Conservation (phyloP, 2,113 vertebrate species). For the Alaudala cheleensis region DNA sequence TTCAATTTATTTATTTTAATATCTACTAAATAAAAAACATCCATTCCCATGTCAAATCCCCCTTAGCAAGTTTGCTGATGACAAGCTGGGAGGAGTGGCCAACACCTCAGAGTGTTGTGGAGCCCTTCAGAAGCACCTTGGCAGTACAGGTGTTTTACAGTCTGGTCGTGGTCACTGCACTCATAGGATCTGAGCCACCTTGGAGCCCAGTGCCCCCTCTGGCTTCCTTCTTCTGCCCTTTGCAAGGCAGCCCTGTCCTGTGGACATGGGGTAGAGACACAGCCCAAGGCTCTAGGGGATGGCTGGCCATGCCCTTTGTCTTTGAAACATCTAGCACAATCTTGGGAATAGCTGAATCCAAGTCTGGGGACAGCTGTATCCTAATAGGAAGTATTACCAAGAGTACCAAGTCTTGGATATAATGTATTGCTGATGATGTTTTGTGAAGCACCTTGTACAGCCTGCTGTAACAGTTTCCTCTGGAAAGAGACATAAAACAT, state of each 20-base stretch:
- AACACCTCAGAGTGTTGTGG: background rate
- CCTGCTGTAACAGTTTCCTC: background rate
- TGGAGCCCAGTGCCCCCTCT: background rate
- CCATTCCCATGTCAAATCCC: background rate
- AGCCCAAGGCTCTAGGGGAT: background rate
- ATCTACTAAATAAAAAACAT: background rate
- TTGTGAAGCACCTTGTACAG: background rate
- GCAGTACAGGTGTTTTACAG: background rate
- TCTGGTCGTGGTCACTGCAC: background rate
- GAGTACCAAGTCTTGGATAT: background rate
- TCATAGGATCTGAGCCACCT: accelerated
- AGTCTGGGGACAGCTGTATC: background rate
- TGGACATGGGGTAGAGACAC: accelerated
- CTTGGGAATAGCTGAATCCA: background rate
- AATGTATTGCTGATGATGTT: background rate
- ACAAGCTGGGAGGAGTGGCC: background rate
- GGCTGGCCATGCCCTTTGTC: background rate
- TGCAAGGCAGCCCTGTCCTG: background rate
- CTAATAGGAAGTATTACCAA: background rate
- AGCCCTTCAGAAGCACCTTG: background rate
- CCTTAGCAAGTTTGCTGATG: background rate
- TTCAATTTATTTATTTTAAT: background rate
- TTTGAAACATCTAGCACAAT: background rate
- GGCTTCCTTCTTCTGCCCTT: background rate
- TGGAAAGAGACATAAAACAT: background rate